Evolutionary conservation across 2,888 invertebrate species (phyloP).

Genomic region (Mythimna vitellina): DNA sequence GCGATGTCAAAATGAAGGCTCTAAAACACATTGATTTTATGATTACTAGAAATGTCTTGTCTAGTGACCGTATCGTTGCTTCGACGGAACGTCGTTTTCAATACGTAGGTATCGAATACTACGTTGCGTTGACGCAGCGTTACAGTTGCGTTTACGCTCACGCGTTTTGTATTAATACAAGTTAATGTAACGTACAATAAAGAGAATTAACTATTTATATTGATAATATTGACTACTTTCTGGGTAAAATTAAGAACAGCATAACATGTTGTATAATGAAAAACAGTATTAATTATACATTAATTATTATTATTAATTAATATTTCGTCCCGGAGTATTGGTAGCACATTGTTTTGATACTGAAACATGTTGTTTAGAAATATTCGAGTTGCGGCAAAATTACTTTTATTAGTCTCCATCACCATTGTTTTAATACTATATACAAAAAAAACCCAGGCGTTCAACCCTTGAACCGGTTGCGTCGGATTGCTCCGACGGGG

Average conservation of each 20-base stretch:
- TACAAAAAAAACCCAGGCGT: background rate
- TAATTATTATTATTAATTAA: conserved; percentile 26
- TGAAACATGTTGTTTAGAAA: background rate
- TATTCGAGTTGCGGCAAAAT: conserved; percentile 15
- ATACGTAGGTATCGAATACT: background rate
- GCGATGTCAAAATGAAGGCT: too few relatives aligned
- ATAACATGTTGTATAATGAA: conserved; percentile 28
- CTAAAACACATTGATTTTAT: conserved; percentile 3
- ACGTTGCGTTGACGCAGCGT: background rate
- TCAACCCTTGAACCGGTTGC: too few relatives aligned
- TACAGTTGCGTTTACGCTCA: background rate
- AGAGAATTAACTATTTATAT: background rate
- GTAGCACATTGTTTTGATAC: conserved; percentile 9
- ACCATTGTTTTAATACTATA: background rate
- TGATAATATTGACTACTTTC: conserved; percentile 17
- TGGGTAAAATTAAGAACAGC: conserved; percentile 47
- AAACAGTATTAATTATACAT: conserved; percentile 44
- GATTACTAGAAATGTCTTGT: conserved; percentile 4
- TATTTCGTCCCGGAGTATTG: conserved; percentile 46
- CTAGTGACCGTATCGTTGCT: background rate
- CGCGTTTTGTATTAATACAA: background rate
- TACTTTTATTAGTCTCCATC: background rate
- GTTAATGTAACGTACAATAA: background rate
- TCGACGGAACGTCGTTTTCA: too few relatives aligned
- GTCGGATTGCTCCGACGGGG: too few relatives aligned